Conservation (phyloP, 2,797 vertebrate species). For the Podarcis siculus region DNA sequence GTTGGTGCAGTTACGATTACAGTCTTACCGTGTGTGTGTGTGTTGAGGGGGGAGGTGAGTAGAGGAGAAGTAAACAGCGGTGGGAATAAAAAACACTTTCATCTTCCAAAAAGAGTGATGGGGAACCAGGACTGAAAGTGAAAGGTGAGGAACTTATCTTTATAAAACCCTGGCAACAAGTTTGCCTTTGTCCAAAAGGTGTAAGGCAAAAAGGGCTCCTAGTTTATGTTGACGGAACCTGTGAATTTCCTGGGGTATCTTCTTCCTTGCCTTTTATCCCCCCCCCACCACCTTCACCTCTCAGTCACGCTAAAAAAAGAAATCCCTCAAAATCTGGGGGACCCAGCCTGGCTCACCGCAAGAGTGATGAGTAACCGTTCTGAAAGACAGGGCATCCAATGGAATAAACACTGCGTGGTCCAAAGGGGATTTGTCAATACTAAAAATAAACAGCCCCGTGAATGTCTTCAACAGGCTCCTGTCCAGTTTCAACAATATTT, state of each 20-base stretch:
- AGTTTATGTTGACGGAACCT: not conserved
- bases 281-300: not conserved
- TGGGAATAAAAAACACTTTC: no score
- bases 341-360: not conserved
- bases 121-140: not conserved
- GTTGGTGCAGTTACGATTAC: not conserved
- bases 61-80: no score
- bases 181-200: conserved; percentile 13
- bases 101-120: no score
- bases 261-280: not conserved
- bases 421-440: conserved; percentile 75
- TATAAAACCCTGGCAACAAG: conserved; percentile 40
- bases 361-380: conserved; percentile 31
- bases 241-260: not conserved
- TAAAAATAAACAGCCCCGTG: conserved; percentile 74
- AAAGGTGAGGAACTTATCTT: no score
- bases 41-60: no score
- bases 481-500: conserved; percentile 53
- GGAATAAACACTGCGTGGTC: conserved; percentile 57
- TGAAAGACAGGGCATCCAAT: conserved; percentile 51
- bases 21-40: no score
- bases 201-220: conserved; percentile 20
- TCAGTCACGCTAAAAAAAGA: not conserved
- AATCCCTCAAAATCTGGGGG: not conserved
- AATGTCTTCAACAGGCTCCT: conserved; percentile 65